phyloP scores from a whole-genome alignment of 92 coral and sea anemone species.

The Actinostola sp. region DNA sequence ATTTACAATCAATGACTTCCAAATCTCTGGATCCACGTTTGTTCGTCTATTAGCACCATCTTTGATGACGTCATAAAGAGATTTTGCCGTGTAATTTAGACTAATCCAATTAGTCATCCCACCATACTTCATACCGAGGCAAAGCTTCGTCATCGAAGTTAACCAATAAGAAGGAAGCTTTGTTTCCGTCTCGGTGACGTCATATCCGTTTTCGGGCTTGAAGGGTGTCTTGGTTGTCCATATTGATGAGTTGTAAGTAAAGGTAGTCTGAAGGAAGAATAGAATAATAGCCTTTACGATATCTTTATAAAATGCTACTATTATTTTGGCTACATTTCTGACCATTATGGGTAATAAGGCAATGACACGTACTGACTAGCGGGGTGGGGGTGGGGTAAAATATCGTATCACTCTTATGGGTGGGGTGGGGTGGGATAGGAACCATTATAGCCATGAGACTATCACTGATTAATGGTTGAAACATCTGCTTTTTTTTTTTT shows the following conservation, averaged over 20 bases:
- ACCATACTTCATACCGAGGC: conserved; percentile 52
- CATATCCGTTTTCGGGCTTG: conserved; percentile 24
- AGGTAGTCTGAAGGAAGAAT: conserved; percentile 34
- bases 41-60: not conserved
- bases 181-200: conserved; percentile 38
- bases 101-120: conserved; percentile 9
- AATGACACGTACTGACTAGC: too few species aligned
- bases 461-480: too few species aligned
- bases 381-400: too few species aligned
- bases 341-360: too few species aligned
- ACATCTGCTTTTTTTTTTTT: too few species aligned
- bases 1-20: conserved; percentile 52
- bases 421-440: too few species aligned
- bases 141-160: conserved; percentile 35
- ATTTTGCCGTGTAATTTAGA: not conserved
- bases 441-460: too few species aligned
- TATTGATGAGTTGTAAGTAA: conserved; percentile 27
- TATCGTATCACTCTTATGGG: too few species aligned
- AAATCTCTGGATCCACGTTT: conserved; percentile 15
- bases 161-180: conserved; percentile 51
- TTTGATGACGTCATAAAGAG: conserved; percentile 21
- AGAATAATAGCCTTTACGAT: too few species aligned
- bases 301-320: too few species aligned
- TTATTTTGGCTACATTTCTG: too few species aligned
- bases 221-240: conserved; percentile 30